Evolutionary conservation across 2,113 vertebrate genomes (phyloP).

Genomic region (Colistium nudipinnis): DNA sequence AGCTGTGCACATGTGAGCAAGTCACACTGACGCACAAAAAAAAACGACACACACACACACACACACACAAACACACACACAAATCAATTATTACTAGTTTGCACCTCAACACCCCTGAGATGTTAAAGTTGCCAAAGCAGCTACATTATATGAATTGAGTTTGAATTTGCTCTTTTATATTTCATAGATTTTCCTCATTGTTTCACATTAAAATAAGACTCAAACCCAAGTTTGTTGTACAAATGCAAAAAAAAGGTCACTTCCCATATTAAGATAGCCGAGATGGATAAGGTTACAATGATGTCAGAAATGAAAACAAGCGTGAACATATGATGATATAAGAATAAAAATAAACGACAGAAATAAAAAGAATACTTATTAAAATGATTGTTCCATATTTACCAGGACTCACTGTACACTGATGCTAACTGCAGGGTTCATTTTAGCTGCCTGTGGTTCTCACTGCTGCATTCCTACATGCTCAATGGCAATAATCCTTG

Average conservation of each 20-base stretch:
- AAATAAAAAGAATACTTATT: no score
- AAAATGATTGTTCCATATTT: background rate
- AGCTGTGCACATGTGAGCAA: constrained; percentile 42
- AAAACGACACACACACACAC: background rate
- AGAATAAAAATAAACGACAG: no score
- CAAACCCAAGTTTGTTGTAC: background rate
- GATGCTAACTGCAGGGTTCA: no score
- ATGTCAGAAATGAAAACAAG: background rate
- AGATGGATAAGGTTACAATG: background rate
- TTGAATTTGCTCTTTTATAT: background rate
- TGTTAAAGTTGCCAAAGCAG: background rate
- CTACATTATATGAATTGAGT: background rate
- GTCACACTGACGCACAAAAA: constrained; percentile 26
- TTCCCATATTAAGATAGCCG: background rate
- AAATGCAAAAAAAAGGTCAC: background rate
- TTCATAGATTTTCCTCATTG: background rate
- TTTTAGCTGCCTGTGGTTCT: no score
- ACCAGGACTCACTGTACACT: background rate
- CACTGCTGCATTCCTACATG: no score
- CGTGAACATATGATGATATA: background rate
- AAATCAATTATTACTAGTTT: constrained; percentile 9
- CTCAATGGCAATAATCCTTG: background rate
- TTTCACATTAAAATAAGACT: background rate
- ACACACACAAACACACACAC: background rate
- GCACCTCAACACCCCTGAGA: background rate